Evolutionary conservation across 2,113 vertebrate genomes (phyloP).

Genomic region (Archocentrus centrarchus): DNA sequence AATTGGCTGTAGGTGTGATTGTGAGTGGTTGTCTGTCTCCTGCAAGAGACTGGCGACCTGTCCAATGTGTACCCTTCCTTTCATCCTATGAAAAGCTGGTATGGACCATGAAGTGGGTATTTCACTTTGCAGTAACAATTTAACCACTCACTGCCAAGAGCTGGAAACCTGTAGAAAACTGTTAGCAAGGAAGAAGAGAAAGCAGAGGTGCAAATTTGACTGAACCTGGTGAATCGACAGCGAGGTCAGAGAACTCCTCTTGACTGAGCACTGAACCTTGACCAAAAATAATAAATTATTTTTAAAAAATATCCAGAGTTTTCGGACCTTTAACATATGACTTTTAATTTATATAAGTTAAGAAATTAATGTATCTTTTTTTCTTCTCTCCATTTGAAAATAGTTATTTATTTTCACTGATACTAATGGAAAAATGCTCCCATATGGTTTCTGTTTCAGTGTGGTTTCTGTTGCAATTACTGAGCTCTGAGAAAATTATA

Average conservation of each 20-base stretch:
- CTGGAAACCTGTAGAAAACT: background rate
- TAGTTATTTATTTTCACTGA: slow-evolving; percentile 22
- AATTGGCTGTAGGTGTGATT: background rate
- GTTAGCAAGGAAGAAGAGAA: background rate
- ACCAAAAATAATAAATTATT: background rate
- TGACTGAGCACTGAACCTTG: background rate
- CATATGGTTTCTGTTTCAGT: slow-evolving; percentile 54
- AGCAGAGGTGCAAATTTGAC: background rate
- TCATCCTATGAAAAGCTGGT: background rate
- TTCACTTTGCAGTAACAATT: background rate
- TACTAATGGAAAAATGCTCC: slow-evolving; percentile 13
- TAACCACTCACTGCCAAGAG: background rate
- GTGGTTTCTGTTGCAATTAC: slow-evolving; percentile 40
- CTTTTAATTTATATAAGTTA: too few relatives aligned
- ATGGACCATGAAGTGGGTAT: background rate
- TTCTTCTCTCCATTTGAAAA: background rate
- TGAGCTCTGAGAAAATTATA: slow-evolving; percentile 48
- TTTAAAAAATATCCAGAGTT: too few relatives aligned
- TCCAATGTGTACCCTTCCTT: background rate
- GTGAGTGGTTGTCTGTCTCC: background rate
- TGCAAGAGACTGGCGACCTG: background rate
- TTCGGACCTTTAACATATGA: too few relatives aligned
- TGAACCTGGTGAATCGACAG: background rate
- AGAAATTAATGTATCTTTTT: background rate
- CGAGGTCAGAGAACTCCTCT: too few relatives aligned